These are phyloP conservation scores for Chaunax sp. DNA, from an alignment of 2,797 vertebrate species.

Conservation along the genomic window DNA sequence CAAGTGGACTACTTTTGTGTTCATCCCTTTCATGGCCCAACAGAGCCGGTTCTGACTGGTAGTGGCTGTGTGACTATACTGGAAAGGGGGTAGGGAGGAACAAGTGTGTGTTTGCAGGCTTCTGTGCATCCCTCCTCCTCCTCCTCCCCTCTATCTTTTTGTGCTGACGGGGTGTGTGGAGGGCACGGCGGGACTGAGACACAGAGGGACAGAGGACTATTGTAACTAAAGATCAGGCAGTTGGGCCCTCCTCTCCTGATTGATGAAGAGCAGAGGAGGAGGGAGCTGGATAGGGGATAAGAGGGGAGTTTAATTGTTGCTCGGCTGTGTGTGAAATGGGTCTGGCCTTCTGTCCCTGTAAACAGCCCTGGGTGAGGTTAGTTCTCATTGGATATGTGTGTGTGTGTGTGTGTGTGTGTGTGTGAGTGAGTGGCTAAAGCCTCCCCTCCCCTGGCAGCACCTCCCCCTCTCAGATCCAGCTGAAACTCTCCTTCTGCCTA, in stretches of 20 bases:
- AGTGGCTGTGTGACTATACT: slow-evolving; percentile 55
- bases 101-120: slow-evolving; percentile 62
- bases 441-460: slow-evolving; percentile 48
- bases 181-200: slow-evolving; percentile 72
- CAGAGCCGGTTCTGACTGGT: slow-evolving; percentile 70
- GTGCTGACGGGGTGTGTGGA: slow-evolving; percentile 68
- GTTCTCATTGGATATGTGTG: slow-evolving; percentile 47
- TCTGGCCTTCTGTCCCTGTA: slow-evolving; percentile 76
- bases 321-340: slow-evolving; percentile 81
- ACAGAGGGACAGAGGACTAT: slow-evolving; percentile 82
- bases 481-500: slow-evolving; percentile 70
- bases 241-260: slow-evolving; percentile 77
- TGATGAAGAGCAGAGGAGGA: slow-evolving; percentile 72
- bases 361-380: slow-evolving; percentile 76
- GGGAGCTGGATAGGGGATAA: slow-evolving; percentile 51
- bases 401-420: slow-evolving; percentile 24
- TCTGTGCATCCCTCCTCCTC: slow-evolving; percentile 66
- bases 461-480: slow-evolving; percentile 66
- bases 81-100: slow-evolving; percentile 60
- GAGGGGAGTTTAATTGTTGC: slow-evolving; percentile 77
- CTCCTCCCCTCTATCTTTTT: slow-evolving; percentile 68
- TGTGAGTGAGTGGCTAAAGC: slow-evolving; percentile 54
- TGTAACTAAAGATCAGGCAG: slow-evolving; percentile 80
- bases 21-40: slow-evolving; percentile 51
- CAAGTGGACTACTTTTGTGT: slow-evolving; percentile 20